phyloP scores from a whole-genome alignment of 2,888 invertebrate genomes.

The Eristalis intricaria region DNA sequence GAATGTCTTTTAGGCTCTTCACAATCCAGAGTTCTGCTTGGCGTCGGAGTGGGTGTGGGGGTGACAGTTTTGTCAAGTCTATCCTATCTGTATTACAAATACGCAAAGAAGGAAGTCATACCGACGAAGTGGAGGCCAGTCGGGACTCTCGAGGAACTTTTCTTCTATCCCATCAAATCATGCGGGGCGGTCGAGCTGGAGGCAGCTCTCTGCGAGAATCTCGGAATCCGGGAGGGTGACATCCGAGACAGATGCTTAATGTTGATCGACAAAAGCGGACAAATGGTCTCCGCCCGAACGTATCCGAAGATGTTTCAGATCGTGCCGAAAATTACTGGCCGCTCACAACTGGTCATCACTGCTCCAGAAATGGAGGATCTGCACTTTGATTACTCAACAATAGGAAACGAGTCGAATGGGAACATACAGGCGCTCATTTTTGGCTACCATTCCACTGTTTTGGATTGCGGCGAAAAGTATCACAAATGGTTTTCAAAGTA shows the following conservation, averaged over 20 bases:
- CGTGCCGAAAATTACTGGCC: conserved; percentile 73
- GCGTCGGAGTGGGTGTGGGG: conserved; percentile 74
- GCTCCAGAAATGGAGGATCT: conserved; percentile 83
- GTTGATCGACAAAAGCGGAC: conserved; percentile 76
- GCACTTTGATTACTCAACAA: conserved; percentile 79
- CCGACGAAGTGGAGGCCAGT: conserved; percentile 78
- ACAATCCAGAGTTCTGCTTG: conserved; percentile 5
- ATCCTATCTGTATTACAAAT: conserved; percentile 75
- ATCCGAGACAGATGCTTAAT: conserved; percentile 78
- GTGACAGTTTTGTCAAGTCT: conserved; percentile 74
- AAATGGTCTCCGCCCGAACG: conserved; percentile 77
- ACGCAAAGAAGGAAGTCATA: conserved; percentile 75
- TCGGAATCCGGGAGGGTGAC: conserved; percentile 75
- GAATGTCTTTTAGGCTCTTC: conserved; percentile 4
- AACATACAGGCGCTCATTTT: conserved; percentile 83
- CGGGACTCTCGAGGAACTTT: conserved; percentile 76
- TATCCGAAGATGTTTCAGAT: conserved; percentile 78
- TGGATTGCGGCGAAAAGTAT: conserved; percentile 88
- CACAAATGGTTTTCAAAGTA: conserved; percentile 87
- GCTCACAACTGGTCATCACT: conserved; percentile 82
- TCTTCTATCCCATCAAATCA: conserved; percentile 78
- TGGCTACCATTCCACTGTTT: conserved; percentile 84
- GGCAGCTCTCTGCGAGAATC: conserved; percentile 74
- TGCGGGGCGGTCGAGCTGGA: conserved; percentile 76
- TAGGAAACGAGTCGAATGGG: conserved; percentile 75